Conservation (phyloP, 1,140 invertebrate genomes). For the Varroa destructor region DNA sequence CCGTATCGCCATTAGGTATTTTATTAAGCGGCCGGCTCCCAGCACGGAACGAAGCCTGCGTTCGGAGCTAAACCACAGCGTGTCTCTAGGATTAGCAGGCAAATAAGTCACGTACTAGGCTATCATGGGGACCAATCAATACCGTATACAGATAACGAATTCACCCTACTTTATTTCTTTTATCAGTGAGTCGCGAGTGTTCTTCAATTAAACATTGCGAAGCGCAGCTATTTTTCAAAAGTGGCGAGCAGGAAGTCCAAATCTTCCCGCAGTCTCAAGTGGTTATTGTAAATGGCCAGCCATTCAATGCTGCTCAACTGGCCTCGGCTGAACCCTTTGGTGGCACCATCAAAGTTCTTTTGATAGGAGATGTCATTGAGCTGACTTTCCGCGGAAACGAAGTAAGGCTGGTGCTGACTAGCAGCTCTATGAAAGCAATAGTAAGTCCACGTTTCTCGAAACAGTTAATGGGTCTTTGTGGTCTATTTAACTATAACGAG, state of each 20-base stretch:
- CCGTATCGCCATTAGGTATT: constrained; percentile 48
- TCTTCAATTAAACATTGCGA: not conserved
- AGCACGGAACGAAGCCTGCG: constrained; percentile 27
- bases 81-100: no score
- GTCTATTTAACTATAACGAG: constrained; percentile 53
- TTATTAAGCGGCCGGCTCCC: constrained; percentile 29
- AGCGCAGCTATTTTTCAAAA: not conserved
- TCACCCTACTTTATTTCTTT: not conserved
- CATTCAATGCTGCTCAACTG: constrained; percentile 28
- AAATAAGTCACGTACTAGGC: no score
- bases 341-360: constrained; percentile 52
- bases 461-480: constrained; percentile 61
- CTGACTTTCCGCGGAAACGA: constrained; percentile 53
- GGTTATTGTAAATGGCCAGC: not conserved
- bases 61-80: no score
- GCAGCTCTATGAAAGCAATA: constrained; percentile 49
- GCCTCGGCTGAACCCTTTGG: constrained; percentile 49
- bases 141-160: no score
- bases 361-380: constrained; percentile 54
- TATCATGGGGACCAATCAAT: no score
- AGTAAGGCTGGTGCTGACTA: constrained; percentile 46
- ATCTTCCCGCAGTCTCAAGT: not conserved
- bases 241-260: constrained; percentile 3
- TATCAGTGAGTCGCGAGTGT: constrained; percentile 12
- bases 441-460: constrained; percentile 46